A percentile compares a stretch with the other conserved stretches of the same genome.
Conservation (phyloP, 2,113 vertebrate species). For the Syngnathus floridae region DNA sequence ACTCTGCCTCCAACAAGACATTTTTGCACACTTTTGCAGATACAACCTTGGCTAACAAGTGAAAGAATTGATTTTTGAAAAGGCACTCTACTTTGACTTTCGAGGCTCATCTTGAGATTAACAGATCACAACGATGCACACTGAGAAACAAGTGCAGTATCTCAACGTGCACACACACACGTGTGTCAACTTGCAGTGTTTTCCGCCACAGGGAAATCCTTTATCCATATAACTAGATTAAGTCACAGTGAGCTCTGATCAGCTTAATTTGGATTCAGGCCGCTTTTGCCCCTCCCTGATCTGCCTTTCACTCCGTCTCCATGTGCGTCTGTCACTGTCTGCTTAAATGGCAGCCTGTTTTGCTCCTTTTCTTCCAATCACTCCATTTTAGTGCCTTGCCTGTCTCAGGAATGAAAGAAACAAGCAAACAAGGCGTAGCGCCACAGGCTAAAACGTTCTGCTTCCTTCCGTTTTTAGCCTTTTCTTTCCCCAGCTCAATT, state of each 20-base stretch:
- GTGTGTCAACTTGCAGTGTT: slow-evolving; percentile 53
- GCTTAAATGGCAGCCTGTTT: slow-evolving; percentile 16
- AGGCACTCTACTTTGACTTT: slow-evolving; percentile 2
- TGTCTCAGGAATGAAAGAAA: slow-evolving; percentile 3
- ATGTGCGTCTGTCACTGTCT: slow-evolving; percentile 34
- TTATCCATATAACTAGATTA: slow-evolving; percentile 69
- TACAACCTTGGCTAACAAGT: not conserved
- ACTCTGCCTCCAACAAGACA: not conserved
- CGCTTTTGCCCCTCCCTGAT: slow-evolving; percentile 40
- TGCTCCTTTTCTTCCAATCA: slow-evolving; percentile 9
- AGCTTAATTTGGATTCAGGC: slow-evolving; percentile 62
- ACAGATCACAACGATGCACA: slow-evolving; percentile 23
- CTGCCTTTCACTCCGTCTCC: slow-evolving; percentile 36
- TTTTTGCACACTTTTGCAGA: not conserved
- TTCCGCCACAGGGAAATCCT: slow-evolving; percentile 60
- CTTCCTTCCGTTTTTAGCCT: slow-evolving; percentile 4
- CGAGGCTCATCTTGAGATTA: slow-evolving; percentile 27
- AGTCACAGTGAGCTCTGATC: slow-evolving; percentile 59
- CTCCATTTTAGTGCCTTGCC: slow-evolving; percentile 19
- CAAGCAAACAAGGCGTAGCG: not conserved
- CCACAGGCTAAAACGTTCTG: slow-evolving; percentile 5
- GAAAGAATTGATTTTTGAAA: no score
- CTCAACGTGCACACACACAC: not conserved
- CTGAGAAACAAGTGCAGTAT: slow-evolving; percentile 4
- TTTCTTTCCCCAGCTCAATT: not conserved